Evolutionary conservation across 2,888 invertebrate species (phyloP), one percentile per base, ranked within the genome.

Genomic region (Orgyia antiqua): DNA sequence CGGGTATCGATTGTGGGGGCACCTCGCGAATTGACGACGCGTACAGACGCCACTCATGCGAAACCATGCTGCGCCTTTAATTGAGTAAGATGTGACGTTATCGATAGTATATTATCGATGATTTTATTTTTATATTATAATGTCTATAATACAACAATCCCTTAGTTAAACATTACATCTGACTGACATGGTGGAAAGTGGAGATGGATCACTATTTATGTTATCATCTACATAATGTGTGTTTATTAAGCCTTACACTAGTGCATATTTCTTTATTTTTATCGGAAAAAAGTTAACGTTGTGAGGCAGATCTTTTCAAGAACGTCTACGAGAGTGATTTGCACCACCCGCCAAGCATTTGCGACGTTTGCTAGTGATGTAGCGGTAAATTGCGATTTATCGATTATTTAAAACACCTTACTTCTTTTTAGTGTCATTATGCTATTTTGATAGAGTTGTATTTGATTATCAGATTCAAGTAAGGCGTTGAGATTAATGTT

Each of bases 291-390:
- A 63, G 60, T 59, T 55, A 63, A 59, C 60, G 54, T 47, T 50
- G 56, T 61, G 48, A 58, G 63, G 59, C 68, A 64, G 47, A 57
- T 66, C 68, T 66, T 68, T 73, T 68, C 63, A 77, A 80, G 80
- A 83, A 71, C 78, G 82, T 84, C 68, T 82, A 77, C 84, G 84
- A 83, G 84, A 82, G 72, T 83, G 84, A 83, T 79, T 82, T 74
- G 84, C 78, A 68, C 83, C 84, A 74, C 84, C 83, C 80, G 67
- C 57, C 60, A 59, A 63, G 75, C 64, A 78, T 75, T 73, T 80
- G 82, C 82, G 79, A 68, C 73, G 61, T 55, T 55, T 36, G 30
- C 53, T 70, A 75, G 77, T 55, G 80, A 59, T 60, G 78, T 41
- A 38, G 35, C 40, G 13, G 20, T 2, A 33, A 26, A 32, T 33